Percentiles rank a stretch among this genome's conserved stretches.
phyloP scores from a whole-genome alignment of 2,888 invertebrate species.

The Microctonus brassicae region DNA sequence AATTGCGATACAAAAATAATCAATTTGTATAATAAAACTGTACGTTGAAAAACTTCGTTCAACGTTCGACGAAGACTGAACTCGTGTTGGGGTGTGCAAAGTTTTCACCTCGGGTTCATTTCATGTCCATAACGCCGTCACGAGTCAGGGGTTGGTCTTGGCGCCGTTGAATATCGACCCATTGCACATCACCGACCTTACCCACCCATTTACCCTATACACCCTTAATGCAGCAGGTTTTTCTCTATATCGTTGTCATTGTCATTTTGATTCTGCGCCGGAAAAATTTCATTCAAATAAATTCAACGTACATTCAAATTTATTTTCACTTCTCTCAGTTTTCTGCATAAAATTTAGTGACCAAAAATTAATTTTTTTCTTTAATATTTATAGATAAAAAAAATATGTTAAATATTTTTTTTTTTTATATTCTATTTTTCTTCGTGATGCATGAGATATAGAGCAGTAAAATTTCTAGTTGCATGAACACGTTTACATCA shows the following conservation, averaged over 20 bases:
- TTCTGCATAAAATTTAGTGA: too few species aligned
- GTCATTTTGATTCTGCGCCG: slow-evolving; percentile 6
- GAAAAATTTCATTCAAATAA: not conserved
- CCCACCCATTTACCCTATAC: slow-evolving; percentile 5
- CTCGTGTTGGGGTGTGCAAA: slow-evolving; percentile 39
- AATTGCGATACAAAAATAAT: too few species aligned
- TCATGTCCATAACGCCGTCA: slow-evolving; percentile 31
- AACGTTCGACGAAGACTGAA: slow-evolving; percentile 44
- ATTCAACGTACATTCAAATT: too few species aligned
- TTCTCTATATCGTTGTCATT: not conserved
- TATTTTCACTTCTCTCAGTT: too few species aligned
- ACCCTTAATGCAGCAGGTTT: not conserved
- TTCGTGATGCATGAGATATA: not conserved
- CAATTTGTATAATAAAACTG: not conserved
- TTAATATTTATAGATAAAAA: too few species aligned
- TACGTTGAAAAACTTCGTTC: slow-evolving; percentile 21
- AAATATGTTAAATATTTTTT: too few species aligned
- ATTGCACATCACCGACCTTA: slow-evolving; percentile 43
- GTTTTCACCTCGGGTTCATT: slow-evolving; percentile 42
- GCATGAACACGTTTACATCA: slow-evolving; percentile 23
- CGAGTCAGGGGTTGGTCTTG: slow-evolving; percentile 43
- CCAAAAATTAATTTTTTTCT: too few species aligned
- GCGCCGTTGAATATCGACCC: slow-evolving; percentile 54
- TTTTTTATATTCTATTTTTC: too few species aligned
- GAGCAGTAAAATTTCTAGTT: slow-evolving; percentile 13